Base-by-base conservation (phyloP, 2,113 vertebrate genomes). In the Casuarius casuarius region DNA sequence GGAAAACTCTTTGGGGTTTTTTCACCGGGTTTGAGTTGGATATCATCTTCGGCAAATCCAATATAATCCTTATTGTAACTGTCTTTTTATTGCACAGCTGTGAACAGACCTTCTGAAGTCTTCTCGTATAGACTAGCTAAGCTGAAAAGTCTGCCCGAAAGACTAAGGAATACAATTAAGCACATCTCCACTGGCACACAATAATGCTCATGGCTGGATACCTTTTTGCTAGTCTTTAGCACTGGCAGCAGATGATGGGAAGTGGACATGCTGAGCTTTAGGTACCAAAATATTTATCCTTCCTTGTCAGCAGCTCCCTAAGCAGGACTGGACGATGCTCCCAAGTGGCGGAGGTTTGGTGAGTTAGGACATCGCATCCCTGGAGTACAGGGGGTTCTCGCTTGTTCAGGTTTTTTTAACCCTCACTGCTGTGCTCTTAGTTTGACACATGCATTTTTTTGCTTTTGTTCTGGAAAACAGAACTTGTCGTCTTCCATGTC, bases 111-210 rank as follows among this genome's bases (percentile, higher is more conserved):
- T 25, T 17, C 90, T 31, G 72, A 5, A 5, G n/a, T 8, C 81
- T 65, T 33, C 70, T 16, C 29, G 0, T 13, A 1, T 40, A 5
- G 56, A 29, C 46, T 46, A 29, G 35, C 51, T 40, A 25, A 23
- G 58, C 80, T 80, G 44, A 21, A 42, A 29, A 19, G 25, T 12
- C 48, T 10, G 22, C 56, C 56, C 2, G 52, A 14, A 35, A 10
- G 31, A 4, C 20, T 3, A 0, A 13, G 20, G 51, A 40, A 21
- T 2, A 5, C 71, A 4, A 10, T 8, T 31, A 35, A 59, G 12
- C 22, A 0, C 59, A 2, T 11, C 61, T 12, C 40, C 5, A 2
- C 68, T 15, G 12, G 19, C n/a, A 2, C 0, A 2, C 7, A 4
- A 3, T 12, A 23, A 5, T 2, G 15, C 10, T n/a, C 35, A 3